These are phyloP conservation scores for Andrena camellia DNA, from an alignment of 2,888 invertebrate genomes.

Conservation along the genomic window DNA sequence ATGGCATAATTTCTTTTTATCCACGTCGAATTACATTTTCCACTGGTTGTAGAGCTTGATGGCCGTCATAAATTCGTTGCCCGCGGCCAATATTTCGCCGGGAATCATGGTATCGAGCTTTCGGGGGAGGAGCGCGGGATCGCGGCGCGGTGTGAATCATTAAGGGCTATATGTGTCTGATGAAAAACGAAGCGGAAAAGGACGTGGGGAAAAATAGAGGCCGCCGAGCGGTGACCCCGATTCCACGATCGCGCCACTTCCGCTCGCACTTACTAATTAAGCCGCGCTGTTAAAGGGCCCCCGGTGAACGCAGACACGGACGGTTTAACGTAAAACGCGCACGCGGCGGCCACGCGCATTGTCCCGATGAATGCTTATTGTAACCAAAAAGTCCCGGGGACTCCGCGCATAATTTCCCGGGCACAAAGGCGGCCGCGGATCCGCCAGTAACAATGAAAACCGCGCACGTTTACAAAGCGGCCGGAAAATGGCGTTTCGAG, in stretches of 20 bases:
- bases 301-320: constrained; percentile 4
- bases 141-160: neutral
- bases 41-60: constrained; percentile 10
- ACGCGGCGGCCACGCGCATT: constrained; percentile 38
- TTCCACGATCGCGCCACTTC: constrained; percentile 19
- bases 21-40: constrained; percentile 36
- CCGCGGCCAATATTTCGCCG: constrained; percentile 19
- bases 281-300: constrained; percentile 21
- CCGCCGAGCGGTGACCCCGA: constrained; percentile 22
- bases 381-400: constrained; percentile 49
- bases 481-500: constrained; percentile 58
- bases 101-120: neutral
- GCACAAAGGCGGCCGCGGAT: constrained; percentile 46
- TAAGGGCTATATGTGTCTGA: neutral
- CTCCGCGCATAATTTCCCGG: constrained; percentile 52
- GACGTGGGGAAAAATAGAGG: neutral
- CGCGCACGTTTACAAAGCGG: constrained; percentile 42
- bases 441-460: constrained; percentile 49
- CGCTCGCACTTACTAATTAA: constrained; percentile 49
- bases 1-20: constrained; percentile 50
- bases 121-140: neutral
- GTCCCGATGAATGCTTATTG: constrained; percentile 58
- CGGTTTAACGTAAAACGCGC: constrained; percentile 41
- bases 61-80: constrained; percentile 8
- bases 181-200: neutral